phyloP scores from a whole-genome alignment of 2,888 invertebrate species.

The Seladonia tumulorum region DNA sequence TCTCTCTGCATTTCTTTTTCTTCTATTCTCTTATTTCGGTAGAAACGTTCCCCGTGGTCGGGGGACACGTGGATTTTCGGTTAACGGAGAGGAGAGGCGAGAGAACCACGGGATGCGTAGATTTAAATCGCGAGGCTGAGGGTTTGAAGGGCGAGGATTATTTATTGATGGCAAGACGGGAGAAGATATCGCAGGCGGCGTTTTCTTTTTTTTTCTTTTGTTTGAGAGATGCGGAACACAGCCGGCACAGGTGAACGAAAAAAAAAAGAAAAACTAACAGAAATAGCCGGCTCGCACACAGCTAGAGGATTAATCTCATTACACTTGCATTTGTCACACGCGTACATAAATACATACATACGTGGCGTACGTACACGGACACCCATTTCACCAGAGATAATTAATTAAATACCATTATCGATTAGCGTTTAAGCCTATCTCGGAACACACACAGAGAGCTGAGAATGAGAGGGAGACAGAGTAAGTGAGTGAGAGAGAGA shows the following conservation, averaged over 20 bases:
- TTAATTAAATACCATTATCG: conserved; percentile 76
- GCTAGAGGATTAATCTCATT: conserved; percentile 57
- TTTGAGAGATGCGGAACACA: conserved; percentile 25
- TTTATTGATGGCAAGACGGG: not conserved
- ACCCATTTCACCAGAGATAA: conserved; percentile 64
- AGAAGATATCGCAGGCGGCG: conserved; percentile 26
- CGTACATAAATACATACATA: conserved; percentile 1
- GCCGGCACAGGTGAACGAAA: not conserved
- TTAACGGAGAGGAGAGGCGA: conserved; percentile 2
- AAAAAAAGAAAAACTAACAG: conserved; percentile 12
- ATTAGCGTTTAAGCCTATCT: conserved; percentile 79
- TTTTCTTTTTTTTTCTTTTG: no score
- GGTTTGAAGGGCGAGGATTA: conserved; percentile 21
- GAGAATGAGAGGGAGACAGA: not conserved
- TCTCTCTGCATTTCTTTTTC: conserved; percentile 15
- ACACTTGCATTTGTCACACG: conserved; percentile 1
- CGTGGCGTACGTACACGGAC: conserved; percentile 45
- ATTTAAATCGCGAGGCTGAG: conserved; percentile 44
- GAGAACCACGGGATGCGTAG: conserved; percentile 30
- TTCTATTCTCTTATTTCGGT: not conserved
- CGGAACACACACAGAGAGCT: conserved; percentile 21
- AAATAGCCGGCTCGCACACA: conserved; percentile 57
- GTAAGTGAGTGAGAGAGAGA: not conserved
- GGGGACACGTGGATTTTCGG: conserved; percentile 38
- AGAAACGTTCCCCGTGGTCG: not conserved